phyloP scores from a whole-genome alignment of 1,140 invertebrate species.

The Delia radicum region DNA sequence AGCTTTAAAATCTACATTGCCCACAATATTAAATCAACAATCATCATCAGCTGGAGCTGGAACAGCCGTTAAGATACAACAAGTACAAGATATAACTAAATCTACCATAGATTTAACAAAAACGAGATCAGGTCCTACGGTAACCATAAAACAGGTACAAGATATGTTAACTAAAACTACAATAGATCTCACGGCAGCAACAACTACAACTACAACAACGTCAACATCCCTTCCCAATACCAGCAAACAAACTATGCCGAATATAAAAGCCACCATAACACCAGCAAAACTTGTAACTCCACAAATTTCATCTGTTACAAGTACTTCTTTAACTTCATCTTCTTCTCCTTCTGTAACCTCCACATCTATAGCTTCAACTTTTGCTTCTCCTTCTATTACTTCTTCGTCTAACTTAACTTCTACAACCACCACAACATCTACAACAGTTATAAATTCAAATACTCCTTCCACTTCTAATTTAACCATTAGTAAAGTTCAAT shows the following conservation, averaged over 20 bases:
- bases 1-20: not conserved
- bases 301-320: too few species aligned
- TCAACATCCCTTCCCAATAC: not conserved
- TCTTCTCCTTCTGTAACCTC: not conserved
- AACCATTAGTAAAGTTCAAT: conserved; percentile 13
- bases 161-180: not conserved
- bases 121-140: too few species aligned
- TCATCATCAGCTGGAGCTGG: not conserved
- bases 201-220: not conserved
- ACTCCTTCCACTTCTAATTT: not conserved
- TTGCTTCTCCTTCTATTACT: not conserved
- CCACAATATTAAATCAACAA: not conserved
- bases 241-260: not conserved
- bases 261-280: not conserved
- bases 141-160: not conserved
- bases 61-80: not conserved
- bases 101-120: too few species aligned
- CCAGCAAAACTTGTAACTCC: not conserved
- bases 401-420: too few species aligned
- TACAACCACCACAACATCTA: not conserved
- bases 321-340: too few species aligned
- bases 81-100: not conserved
- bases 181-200: not conserved
- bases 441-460: not conserved
- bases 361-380: not conserved